phyloP scores from a whole-genome alignment of 2,113 vertebrate genomes.

The Podarcis cretensis region DNA sequence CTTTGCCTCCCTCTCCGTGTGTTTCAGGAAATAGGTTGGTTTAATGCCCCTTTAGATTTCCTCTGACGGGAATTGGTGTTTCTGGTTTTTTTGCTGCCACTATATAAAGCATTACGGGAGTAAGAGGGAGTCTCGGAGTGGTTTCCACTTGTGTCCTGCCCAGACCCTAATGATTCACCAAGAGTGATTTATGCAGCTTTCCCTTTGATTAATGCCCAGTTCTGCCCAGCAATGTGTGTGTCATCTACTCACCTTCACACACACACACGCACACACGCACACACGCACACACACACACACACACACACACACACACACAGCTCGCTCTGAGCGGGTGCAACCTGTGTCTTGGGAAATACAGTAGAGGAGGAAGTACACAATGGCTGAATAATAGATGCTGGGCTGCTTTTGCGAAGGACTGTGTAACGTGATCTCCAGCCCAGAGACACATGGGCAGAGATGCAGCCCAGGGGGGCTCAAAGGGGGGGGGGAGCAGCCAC shows the following conservation, averaged over 20 bases:
- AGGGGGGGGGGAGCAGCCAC: constrained; percentile 36
- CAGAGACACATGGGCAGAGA: constrained; percentile 48
- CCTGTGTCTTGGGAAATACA: constrained; percentile 14
- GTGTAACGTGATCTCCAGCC: constrained; percentile 59
- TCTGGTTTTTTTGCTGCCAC: not conserved
- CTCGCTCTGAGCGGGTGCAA: not conserved
- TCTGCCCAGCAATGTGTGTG: not conserved
- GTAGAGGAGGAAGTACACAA: constrained; percentile 13
- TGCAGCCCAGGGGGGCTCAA: constrained; percentile 30
- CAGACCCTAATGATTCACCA: not conserved
- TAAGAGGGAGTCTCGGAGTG: constrained; percentile 24
- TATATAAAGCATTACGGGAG: constrained; percentile 61
- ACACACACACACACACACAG: not conserved
- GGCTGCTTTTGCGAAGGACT: constrained; percentile 57
- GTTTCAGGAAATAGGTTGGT: constrained; percentile 5
- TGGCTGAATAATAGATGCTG: constrained; percentile 71
- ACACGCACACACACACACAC: too few relatives aligned
- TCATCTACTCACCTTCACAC: not conserved
- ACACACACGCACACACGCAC: too few relatives aligned
- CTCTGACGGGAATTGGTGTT: constrained; percentile 48
- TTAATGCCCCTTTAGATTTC: not conserved
- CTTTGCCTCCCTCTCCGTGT: not conserved
- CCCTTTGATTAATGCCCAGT: not conserved
- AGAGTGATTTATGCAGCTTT: constrained; percentile 38
- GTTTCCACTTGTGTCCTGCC: constrained; percentile 45